phyloP scores from a whole-genome alignment of 2,113 vertebrate genomes.

The Apus apus region DNA sequence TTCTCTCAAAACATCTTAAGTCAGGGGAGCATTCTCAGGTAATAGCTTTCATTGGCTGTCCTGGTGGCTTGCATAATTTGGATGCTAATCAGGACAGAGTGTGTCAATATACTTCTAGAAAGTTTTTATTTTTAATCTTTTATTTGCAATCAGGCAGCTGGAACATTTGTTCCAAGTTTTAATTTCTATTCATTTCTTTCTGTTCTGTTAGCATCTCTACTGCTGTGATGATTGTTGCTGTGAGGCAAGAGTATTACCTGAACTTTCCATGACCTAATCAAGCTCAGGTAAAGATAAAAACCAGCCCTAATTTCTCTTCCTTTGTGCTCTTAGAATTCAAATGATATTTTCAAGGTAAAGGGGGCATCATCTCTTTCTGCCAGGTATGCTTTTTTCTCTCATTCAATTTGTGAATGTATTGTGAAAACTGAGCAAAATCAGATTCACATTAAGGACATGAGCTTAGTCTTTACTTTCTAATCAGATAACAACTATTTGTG shows the following conservation, averaged over 20 bases:
- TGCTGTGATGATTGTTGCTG: conserved; percentile 52
- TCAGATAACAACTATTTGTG: conserved; percentile 26
- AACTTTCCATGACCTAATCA: conserved; percentile 64
- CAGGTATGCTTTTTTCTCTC: neutral
- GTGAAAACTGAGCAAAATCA: conserved; percentile 10
- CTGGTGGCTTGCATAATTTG: conserved; percentile 52
- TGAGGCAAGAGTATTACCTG: conserved; percentile 48
- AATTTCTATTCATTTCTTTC: conserved; percentile 61
- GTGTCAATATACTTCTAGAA: neutral
- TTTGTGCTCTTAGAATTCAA: conserved; percentile 56
- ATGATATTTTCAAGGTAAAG: conserved; percentile 40
- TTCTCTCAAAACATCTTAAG: neutral
- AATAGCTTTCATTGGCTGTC: neutral
- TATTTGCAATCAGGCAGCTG: conserved; percentile 53
- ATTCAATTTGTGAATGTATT: conserved; percentile 13
- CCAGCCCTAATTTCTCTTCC: conserved; percentile 24
- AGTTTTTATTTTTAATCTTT: conserved; percentile 49
- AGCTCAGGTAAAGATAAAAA: conserved; percentile 64
- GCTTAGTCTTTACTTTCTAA: conserved; percentile 7
- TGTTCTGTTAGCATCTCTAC: conserved; percentile 42
- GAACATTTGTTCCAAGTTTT: conserved; percentile 59
- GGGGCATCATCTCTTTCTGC: conserved; percentile 13
- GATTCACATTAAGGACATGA: neutral
- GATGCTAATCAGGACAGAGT: conserved; percentile 58
- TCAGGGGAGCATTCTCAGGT: neutral